Conservation (phyloP, 1,140 invertebrate genomes). For the Camponotus pennsylvanicus region DNA sequence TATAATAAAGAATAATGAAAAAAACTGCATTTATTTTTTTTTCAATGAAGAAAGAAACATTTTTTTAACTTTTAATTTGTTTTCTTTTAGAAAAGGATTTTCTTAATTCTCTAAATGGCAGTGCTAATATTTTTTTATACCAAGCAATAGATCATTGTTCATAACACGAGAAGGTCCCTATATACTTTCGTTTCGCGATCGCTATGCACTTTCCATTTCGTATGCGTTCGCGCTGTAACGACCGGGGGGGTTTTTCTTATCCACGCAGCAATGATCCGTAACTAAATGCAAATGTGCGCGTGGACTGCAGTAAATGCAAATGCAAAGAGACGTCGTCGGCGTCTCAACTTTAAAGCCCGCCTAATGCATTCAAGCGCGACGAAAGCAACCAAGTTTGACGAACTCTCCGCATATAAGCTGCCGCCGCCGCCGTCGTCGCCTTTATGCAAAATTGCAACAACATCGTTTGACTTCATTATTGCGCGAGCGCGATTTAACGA, state of each 20-base stretch:
- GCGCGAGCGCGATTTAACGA: conserved; percentile 24
- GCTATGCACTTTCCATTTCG: not conserved
- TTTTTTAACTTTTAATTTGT: too few relatives aligned
- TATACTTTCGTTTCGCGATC: not conserved
- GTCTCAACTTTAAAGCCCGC: conserved; percentile 69
- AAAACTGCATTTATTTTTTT: too few relatives aligned
- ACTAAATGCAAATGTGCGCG: conserved; percentile 72
- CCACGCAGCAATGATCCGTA: conserved; percentile 66
- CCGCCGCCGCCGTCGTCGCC: conserved; percentile 13
- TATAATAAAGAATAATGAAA: too few relatives aligned
- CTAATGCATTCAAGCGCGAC: conserved; percentile 74
- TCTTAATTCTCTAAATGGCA: not conserved
- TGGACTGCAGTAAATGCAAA: conserved; percentile 73
- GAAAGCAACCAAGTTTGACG: conserved; percentile 71
- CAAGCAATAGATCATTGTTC: conserved; percentile 50
- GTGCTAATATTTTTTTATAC: not conserved
- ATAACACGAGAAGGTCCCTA: too few relatives aligned
- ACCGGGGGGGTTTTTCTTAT: not conserved
- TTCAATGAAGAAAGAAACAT: too few relatives aligned
- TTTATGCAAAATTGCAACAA: conserved; percentile 67
- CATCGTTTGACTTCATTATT: conserved; percentile 73
- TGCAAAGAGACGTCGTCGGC: conserved; percentile 65
- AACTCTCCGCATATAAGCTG: conserved; percentile 52
- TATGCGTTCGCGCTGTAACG: not conserved
- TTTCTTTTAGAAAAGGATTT: too few relatives aligned